Percentiles rank a stretch among this genome's conserved stretches.
phyloP scores from a whole-genome alignment of 2,888 invertebrate genomes.

The Alentia gelatinosa region DNA sequence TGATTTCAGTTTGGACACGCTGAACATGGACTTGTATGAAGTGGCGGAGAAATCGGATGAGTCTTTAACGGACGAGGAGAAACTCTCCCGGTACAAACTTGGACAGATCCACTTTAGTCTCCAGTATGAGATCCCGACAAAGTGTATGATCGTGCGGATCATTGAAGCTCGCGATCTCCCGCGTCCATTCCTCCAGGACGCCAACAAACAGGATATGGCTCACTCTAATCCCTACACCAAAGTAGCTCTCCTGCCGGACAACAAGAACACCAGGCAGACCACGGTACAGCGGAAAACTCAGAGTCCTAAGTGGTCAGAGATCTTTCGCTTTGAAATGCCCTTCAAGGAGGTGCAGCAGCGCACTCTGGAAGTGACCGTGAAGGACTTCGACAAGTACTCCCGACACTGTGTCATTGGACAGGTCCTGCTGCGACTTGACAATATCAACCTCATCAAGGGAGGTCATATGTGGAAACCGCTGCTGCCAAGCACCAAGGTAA shows the following conservation, averaged over 20 bases:
- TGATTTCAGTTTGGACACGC: constrained; percentile 79
- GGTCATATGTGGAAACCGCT: constrained; percentile 81
- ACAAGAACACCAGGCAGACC: constrained; percentile 81
- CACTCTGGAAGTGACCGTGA: constrained; percentile 80
- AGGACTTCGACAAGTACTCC: constrained; percentile 82
- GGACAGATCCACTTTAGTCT: constrained; percentile 80
- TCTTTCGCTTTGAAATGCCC: constrained; percentile 80
- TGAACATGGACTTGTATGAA: constrained; percentile 79
- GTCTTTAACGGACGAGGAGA: constrained; percentile 78
- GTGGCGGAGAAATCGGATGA: constrained; percentile 65
- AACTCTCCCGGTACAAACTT: constrained; percentile 75
- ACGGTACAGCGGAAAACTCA: constrained; percentile 81
- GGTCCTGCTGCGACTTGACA: constrained; percentile 79
- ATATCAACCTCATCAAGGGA: constrained; percentile 80
- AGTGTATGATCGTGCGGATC: constrained; percentile 79
- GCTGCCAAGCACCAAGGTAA: constrained; percentile 77
- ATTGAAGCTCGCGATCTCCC: constrained; percentile 81
- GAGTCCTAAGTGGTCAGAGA: constrained; percentile 81
- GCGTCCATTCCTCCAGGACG: constrained; percentile 77
- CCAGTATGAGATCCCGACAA: constrained; percentile 78
- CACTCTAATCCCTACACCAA: constrained; percentile 81
- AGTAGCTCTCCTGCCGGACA: constrained; percentile 80
- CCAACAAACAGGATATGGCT: constrained; percentile 80
- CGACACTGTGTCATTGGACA: constrained; percentile 81
- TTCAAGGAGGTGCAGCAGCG: constrained; percentile 79